These are phyloP conservation scores for Hypotaenidia philippensis DNA, from an alignment of 2,797 vertebrate genomes.

Conservation along the genomic window DNA sequence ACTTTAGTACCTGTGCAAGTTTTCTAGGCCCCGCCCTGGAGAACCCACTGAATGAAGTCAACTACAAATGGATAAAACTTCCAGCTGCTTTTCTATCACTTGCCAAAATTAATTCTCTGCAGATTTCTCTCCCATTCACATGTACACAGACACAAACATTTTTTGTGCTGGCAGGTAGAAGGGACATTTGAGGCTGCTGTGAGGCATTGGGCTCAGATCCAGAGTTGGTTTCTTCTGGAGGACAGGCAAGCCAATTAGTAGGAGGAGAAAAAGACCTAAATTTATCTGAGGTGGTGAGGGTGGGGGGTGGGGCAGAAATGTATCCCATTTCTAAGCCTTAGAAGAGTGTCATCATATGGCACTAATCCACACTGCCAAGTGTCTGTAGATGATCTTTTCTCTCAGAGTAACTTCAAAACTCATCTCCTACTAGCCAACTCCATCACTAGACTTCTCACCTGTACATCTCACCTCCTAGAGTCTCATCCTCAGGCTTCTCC, in stretches of 20 bases:
- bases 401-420: neutral
- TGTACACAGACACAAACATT: neutral
- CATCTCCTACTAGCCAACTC: neutral
- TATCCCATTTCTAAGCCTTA: neutral
- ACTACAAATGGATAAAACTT: neutral
- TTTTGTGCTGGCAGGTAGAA: neutral
- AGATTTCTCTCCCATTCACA: neutral
- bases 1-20: neutral
- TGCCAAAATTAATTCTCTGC: neutral
- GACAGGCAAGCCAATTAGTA: neutral
- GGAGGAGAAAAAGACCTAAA: neutral
- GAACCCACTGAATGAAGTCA: neutral
- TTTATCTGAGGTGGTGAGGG: neutral
- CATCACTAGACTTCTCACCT: neutral
- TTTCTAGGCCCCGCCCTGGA: neutral
- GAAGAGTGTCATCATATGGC: neutral
- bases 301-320: too few relatives aligned
- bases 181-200: rapidly evolving
- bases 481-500: neutral
- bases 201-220: neutral
- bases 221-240: neutral
- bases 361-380: neutral
- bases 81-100: neutral
- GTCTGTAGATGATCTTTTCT: neutral
- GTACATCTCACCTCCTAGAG: neutral